phyloP scores from a whole-genome alignment of 2,888 invertebrate genomes.

The Spatulosminthurus flaviceps region DNA sequence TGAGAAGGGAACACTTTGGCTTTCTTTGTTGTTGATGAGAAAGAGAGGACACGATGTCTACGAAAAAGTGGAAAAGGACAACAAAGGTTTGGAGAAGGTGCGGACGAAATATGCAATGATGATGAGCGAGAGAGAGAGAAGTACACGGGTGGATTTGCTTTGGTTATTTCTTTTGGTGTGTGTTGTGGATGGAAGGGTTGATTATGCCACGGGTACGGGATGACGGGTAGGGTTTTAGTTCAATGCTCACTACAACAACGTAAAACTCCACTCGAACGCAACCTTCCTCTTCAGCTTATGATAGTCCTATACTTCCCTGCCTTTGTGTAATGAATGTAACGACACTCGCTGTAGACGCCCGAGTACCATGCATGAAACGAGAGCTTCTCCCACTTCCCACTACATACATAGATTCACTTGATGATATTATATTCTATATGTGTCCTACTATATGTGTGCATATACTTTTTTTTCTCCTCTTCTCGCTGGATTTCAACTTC shows the following conservation, averaged over 20 bases:
- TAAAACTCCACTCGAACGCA: slow-evolving; percentile 5
- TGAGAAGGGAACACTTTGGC: slow-evolving; percentile 3
- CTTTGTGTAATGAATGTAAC: too few relatives aligned
- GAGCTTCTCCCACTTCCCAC: neutral
- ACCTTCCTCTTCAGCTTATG: neutral
- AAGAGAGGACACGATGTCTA: neutral
- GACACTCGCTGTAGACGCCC: too few relatives aligned
- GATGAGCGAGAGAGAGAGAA: too few relatives aligned
- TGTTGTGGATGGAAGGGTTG: slow-evolving; percentile 36
- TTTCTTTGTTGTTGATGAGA: slow-evolving; percentile 11
- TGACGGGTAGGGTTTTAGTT: slow-evolving; percentile 36
- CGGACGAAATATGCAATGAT: neutral
- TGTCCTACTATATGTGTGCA: too few relatives aligned
- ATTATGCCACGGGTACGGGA: slow-evolving; percentile 37
- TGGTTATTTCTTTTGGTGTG: too few relatives aligned
- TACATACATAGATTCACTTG: neutral
- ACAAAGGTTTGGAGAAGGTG: slow-evolving; percentile 29
- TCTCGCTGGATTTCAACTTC: too few relatives aligned
- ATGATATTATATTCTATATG: too few relatives aligned
- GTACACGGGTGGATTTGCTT: neutral
- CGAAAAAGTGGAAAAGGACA: slow-evolving; percentile 21
- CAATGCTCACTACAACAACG: slow-evolving; percentile 33
- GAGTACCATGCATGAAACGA: neutral
- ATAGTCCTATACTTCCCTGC: too few relatives aligned
- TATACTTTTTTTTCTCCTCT: too few relatives aligned